phyloP scores from a whole-genome alignment of 2,113 vertebrate genomes.

The Alethe diademata region DNA sequence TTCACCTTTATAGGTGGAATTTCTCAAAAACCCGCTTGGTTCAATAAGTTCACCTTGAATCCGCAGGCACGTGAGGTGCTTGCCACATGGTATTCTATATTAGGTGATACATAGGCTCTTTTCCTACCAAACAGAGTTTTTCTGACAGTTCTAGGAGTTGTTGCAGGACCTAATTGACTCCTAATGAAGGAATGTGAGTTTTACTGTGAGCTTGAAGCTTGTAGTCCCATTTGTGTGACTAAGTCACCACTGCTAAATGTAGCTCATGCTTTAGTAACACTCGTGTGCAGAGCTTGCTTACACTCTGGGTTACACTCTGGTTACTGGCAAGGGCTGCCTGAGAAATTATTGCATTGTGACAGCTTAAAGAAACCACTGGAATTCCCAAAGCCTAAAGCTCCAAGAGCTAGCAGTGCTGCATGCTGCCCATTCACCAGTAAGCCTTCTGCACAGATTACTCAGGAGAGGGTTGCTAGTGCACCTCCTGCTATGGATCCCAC shows the following conservation, averaged over 20 bases:
- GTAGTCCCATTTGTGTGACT: background rate
- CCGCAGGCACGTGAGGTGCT: background rate
- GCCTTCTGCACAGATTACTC: background rate
- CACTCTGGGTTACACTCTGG: rapidly evolving
- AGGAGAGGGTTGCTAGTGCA: background rate
- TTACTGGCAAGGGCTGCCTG: background rate
- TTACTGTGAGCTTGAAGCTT: background rate
- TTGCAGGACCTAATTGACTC: background rate
- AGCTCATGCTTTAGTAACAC: background rate
- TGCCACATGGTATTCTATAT: background rate
- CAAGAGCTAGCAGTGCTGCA: background rate
- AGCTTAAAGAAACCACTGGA: background rate
- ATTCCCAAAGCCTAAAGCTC: background rate
- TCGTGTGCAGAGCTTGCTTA: background rate
- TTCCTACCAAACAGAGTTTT: background rate
- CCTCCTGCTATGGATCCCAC: background rate
- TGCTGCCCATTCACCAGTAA: background rate
- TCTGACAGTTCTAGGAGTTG: background rate
- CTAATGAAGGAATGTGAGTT: background rate
- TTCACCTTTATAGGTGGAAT: background rate
- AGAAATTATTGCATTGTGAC: background rate
- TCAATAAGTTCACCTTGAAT: background rate
- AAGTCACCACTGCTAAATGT: background rate
- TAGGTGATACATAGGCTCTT: background rate
- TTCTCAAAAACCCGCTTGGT: background rate